These are phyloP conservation scores for Boulengeromyrus knoepffleri DNA, from an alignment of 2,113 vertebrate species.

Conservation along the genomic window DNA sequence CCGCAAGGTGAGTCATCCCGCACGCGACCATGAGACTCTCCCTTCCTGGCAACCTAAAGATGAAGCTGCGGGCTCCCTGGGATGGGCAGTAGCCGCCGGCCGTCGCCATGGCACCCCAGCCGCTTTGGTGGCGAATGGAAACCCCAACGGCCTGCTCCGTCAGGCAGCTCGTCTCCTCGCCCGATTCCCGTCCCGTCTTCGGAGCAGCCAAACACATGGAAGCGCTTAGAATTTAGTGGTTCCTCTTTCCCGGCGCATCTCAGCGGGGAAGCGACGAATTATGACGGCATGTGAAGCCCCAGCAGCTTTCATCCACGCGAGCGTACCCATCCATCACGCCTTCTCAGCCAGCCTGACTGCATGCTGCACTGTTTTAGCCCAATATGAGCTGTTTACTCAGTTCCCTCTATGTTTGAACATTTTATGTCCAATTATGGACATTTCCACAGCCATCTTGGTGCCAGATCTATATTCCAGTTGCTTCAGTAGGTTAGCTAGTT, in stretches of 20 bases:
- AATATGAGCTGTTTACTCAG: not conserved
- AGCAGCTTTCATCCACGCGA: not conserved
- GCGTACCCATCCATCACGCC: not conserved
- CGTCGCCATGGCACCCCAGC: not conserved
- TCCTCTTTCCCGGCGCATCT: not conserved
- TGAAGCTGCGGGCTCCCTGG: not conserved
- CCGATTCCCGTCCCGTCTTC: not conserved
- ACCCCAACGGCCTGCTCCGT: not conserved
- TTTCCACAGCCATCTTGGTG: not conserved
- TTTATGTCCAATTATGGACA: not conserved
- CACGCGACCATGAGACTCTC: not conserved
- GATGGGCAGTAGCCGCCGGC: not conserved
- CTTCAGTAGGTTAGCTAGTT: not conserved
- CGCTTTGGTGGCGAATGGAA: not conserved
- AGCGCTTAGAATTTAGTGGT: not conserved
- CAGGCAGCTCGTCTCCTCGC: not conserved
- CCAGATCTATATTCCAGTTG: not conserved
- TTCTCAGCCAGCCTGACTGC: not conserved
- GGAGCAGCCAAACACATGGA: constrained; percentile 6
- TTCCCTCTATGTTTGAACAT: not conserved
- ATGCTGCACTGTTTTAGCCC: not conserved
- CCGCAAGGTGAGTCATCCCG: not conserved
- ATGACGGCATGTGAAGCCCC: not conserved
- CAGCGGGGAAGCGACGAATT: not conserved
- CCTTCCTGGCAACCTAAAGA: not conserved